phyloP scores from a whole-genome alignment of 1,140 invertebrate genomes.

The Penaeus japonicus region DNA sequence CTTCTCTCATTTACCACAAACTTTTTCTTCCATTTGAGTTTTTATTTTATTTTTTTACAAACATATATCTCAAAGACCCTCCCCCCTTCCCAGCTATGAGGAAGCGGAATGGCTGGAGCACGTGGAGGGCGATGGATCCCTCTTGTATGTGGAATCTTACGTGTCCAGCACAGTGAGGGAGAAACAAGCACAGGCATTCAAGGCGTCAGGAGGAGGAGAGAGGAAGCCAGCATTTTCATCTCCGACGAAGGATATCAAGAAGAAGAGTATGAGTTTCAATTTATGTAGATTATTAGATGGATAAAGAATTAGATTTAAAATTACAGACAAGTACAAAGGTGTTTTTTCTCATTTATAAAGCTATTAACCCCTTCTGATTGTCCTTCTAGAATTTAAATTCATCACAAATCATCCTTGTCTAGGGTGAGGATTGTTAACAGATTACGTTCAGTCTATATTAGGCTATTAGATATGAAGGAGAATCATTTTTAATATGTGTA shows the following conservation, averaged over 20 bases:
- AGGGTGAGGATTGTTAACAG: too few relatives aligned
- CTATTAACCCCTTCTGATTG: too few relatives aligned
- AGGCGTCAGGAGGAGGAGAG: constrained; percentile 31
- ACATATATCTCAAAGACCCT: neutral
- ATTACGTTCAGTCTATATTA: too few relatives aligned
- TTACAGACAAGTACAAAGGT: too few relatives aligned
- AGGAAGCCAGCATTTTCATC: constrained; percentile 35
- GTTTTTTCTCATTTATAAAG: too few relatives aligned
- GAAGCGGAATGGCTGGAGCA: constrained; percentile 57
- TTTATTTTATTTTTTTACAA: neutral
- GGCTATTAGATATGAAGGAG: too few relatives aligned
- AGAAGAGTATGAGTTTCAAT: constrained; percentile 41
- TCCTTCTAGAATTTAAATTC: too few relatives aligned
- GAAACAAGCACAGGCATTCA: constrained; percentile 53
- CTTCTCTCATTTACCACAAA: neutral
- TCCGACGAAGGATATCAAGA: constrained; percentile 45
- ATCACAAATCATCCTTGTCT: too few relatives aligned
- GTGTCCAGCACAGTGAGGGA: constrained; percentile 57
- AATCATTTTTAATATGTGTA: too few relatives aligned
- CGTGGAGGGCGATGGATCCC: constrained; percentile 50
- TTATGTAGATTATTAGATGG: neutral
- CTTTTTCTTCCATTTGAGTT: neutral
- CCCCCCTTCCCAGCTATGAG: constrained; percentile 40
- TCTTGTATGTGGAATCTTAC: constrained; percentile 58
- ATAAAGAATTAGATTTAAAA: too few relatives aligned